A percentile compares a stretch with the other conserved stretches of the same genome.
Evolutionary conservation across 2,797 vertebrate species (phyloP).

Genomic region (Melopsittacus undulatus): DNA sequence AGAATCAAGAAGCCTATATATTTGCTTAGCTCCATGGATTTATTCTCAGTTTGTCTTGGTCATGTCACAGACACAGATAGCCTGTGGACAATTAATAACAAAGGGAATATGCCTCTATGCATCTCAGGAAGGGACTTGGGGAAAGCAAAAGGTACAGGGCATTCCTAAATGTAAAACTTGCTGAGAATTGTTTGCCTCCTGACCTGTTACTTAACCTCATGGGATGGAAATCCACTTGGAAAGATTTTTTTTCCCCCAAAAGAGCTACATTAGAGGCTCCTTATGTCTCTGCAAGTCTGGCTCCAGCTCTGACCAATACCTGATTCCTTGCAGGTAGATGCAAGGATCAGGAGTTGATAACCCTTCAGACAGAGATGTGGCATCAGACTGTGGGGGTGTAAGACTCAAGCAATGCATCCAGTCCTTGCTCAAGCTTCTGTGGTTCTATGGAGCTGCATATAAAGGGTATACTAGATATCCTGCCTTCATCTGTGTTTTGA

Average conservation of each 20-base stretch:
- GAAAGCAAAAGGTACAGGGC: background rate
- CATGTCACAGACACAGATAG: background rate
- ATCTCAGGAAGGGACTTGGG: background rate
- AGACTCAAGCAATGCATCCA: background rate
- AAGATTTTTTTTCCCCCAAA: background rate
- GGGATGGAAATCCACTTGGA: background rate
- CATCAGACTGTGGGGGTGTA: background rate
- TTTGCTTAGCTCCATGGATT: background rate
- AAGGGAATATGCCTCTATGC: background rate
- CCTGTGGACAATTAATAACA: background rate
- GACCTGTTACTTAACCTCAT: background rate
- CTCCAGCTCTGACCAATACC: background rate
- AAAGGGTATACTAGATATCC: background rate
- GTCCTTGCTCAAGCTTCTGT: background rate
- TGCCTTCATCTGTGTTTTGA: background rate
- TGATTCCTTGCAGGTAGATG: background rate
- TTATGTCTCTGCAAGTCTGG: background rate
- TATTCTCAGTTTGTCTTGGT: background rate
- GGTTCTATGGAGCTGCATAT: background rate
- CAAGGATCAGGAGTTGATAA: background rate
- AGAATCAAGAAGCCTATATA: background rate
- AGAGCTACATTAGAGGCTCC: background rate
- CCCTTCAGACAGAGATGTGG: background rate
- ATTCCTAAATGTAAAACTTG: background rate
- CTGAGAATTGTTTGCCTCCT: background rate